phyloP scores from a whole-genome alignment of 2,113 vertebrate genomes.

The Poecilia latipinna region DNA sequence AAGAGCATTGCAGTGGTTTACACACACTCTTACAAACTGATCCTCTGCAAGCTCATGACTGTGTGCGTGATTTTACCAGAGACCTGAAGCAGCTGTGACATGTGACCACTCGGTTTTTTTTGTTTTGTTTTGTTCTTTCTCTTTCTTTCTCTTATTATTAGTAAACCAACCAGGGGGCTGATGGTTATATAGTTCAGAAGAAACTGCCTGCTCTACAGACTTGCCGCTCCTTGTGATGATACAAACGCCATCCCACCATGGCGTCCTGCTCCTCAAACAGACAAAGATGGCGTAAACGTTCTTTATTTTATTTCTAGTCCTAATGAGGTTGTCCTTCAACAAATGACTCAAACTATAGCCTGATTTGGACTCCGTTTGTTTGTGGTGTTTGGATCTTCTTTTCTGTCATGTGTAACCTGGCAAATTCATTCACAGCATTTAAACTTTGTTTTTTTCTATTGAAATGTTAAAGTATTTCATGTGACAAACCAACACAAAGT shows the following conservation, averaged over 20 bases:
- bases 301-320: conserved; percentile 21
- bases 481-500: not conserved
- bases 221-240: conserved; percentile 39
- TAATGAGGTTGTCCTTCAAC: conserved; percentile 1
- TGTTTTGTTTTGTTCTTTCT: not conserved
- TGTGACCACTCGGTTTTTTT: conserved; percentile 24
- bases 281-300: conserved; percentile 37
- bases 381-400: not conserved
- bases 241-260: conserved; percentile 21
- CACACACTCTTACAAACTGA: not conserved
- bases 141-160: conserved; percentile 44
- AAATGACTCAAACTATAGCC: not conserved
- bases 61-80: conserved; percentile 11
- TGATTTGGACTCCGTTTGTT: not conserved
- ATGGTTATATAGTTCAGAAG: conserved; percentile 9
- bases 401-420: not conserved
- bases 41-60: not conserved
- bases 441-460: not conserved
- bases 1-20: not conserved
- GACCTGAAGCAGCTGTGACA: conserved; percentile 19
- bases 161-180: conserved; percentile 24
- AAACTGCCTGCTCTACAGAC: conserved; percentile 8
- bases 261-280: conserved; percentile 51
- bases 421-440: not conserved
- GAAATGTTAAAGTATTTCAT: not conserved